Conservation (phyloP, 2,888 invertebrate species). For the Lycocerus yunnanus region DNA sequence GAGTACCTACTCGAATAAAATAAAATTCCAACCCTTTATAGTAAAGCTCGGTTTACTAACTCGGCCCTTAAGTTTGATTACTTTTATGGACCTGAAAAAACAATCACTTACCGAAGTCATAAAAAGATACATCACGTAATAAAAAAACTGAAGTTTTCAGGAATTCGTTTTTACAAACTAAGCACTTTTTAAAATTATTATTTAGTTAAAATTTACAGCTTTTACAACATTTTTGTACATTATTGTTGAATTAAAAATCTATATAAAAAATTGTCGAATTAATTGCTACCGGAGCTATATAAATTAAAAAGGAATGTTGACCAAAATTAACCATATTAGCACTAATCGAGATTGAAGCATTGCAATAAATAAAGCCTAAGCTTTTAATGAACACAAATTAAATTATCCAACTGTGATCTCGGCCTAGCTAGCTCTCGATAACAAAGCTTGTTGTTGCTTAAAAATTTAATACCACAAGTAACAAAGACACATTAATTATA, state of each 20-base stretch:
- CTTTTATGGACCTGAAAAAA: background rate
- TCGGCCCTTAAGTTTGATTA: background rate
- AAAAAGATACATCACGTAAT: background rate
- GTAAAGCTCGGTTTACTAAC: background rate
- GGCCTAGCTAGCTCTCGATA: background rate
- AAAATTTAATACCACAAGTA: background rate
- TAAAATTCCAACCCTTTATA: background rate
- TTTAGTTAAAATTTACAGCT: background rate
- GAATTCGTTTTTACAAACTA: background rate
- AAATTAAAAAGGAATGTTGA: background rate
- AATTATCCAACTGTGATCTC: conserved; percentile 4
- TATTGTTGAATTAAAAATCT: background rate
- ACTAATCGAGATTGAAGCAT: conserved; percentile 1
- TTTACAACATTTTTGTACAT: background rate
- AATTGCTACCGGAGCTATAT: background rate
- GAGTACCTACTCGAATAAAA: background rate
- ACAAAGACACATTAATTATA: background rate
- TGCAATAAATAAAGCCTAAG: conserved; percentile 1
- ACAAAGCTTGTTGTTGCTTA: background rate
- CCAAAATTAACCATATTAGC: background rate
- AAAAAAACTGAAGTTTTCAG: background rate
- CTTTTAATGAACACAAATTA: conserved; percentile 5
- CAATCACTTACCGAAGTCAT: background rate
- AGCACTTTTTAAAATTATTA: background rate
- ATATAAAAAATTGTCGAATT: background rate